These are phyloP conservation scores for Panagrolaimus sp. DNA, from an alignment of 1,140 invertebrate species.

Conservation along the genomic window DNA sequence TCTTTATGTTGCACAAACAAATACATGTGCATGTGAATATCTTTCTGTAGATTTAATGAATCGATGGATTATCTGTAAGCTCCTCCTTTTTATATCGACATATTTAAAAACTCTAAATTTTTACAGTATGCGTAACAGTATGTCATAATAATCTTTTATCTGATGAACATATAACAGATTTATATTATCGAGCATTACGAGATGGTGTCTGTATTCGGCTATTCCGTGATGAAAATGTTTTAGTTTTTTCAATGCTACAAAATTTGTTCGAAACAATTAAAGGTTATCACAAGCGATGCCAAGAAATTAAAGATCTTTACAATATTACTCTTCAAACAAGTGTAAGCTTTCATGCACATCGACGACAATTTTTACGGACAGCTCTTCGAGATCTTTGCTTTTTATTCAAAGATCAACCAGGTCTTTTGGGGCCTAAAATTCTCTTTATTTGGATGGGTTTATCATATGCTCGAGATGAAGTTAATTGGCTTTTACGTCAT, in stretches of 20 bases:
- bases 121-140: slow-evolving; percentile 76
- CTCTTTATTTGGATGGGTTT: slow-evolving; percentile 90
- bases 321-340: slow-evolving; percentile 37
- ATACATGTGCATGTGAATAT: slow-evolving; percentile 94
- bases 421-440: slow-evolving; percentile 74
- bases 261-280: slow-evolving; percentile 89
- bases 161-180: slow-evolving; percentile 69
- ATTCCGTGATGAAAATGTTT: slow-evolving; percentile 92
- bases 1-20: slow-evolving; percentile 84
- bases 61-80: slow-evolving; percentile 82
- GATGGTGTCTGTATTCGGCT: slow-evolving; percentile 86
- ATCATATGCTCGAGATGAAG: slow-evolving; percentile 88
- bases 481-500: slow-evolving; percentile 90
- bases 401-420: slow-evolving; percentile 93
- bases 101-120: slow-evolving; percentile 16
- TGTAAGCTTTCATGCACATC: slow-evolving; percentile 67
- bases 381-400: slow-evolving; percentile 88
- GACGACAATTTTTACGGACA: slow-evolving; percentile 88
- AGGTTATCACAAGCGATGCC: slow-evolving; percentile 62
- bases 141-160: slow-evolving; percentile 76
- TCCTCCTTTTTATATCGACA: slow-evolving; percentile 17
- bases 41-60: slow-evolving; percentile 88
- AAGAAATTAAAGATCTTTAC: slow-evolving; percentile 47
- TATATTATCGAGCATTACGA: slow-evolving; percentile 84
- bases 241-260: slow-evolving; percentile 87